phyloP scores from a whole-genome alignment of 1,140 invertebrate species.

The Periplaneta americana region DNA sequence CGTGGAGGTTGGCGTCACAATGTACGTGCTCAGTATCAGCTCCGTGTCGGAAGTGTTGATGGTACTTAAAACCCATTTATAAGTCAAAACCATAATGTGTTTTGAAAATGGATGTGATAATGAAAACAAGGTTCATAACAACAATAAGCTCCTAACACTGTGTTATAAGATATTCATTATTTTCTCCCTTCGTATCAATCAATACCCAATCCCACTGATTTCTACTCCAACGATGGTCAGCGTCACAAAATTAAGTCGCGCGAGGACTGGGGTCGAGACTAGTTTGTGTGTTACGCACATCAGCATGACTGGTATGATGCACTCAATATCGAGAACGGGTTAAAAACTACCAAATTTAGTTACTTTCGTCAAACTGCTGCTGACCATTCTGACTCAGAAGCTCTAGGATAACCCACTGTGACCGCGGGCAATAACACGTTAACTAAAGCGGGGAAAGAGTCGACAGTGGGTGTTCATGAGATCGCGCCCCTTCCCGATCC shows the following conservation, averaged over 20 bases:
- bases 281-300: not conserved
- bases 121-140: not conserved
- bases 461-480: not conserved
- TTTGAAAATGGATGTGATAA: not conserved
- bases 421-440: not conserved
- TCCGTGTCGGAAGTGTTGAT: conserved; percentile 97
- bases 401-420: not conserved
- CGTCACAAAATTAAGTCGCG: too few relatives aligned
- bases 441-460: too few relatives aligned
- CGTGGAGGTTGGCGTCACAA: conserved; percentile 94
- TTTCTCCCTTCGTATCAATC: not conserved
- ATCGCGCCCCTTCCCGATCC: not conserved
- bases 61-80: conserved; percentile 53
- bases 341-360: not conserved
- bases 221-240: not conserved
- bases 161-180: not conserved
- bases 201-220: not conserved
- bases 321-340: not conserved
- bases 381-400: not conserved
- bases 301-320: not conserved
- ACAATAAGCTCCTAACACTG: not conserved
- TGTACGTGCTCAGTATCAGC: conserved; percentile 97
- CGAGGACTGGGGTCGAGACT: too few relatives aligned
- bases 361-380: not conserved
- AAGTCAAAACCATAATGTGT: not conserved